These are phyloP conservation scores for Drosophila dives DNA, from an alignment of 2,888 invertebrate species.

Conservation along the genomic window DNA sequence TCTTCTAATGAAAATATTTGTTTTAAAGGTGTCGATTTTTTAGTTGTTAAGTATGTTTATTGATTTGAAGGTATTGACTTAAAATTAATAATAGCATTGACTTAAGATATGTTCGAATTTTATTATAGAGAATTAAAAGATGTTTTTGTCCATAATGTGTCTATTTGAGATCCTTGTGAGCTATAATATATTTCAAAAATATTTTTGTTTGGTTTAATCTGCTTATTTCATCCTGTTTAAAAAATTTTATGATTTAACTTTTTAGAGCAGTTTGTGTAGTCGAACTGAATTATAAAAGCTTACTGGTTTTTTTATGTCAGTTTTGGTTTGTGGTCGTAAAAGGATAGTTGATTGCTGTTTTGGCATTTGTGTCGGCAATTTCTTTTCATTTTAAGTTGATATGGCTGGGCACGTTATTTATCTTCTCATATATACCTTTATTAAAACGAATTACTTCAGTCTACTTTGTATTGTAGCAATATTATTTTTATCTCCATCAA, in stretches of 20 bases:
- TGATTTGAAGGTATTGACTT: background rate
- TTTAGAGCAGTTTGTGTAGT: background rate
- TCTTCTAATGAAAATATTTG: too few relatives aligned
- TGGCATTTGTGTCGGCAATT: slow-evolving; percentile 1
- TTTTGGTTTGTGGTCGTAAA: background rate
- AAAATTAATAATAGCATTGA: background rate
- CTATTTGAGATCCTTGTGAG: background rate
- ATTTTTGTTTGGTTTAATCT: background rate
- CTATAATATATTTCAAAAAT: background rate
- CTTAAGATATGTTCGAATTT: background rate
- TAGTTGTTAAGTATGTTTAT: background rate
- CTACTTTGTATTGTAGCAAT: background rate
- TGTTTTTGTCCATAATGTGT: background rate
- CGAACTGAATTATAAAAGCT: background rate
- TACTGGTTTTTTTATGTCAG: background rate
- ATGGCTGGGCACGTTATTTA: background rate
- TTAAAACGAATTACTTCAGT: background rate
- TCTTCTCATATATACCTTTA: background rate
- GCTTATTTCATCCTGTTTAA: background rate
- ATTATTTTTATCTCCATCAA: background rate
- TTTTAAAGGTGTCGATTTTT: background rate
- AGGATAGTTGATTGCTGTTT: slow-evolving; percentile 1
- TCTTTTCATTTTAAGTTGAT: background rate
- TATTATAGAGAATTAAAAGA: background rate
- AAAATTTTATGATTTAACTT: background rate